Evolutionary conservation across 2,113 vertebrate species (phyloP).

Genomic region (Centropristis striata): DNA sequence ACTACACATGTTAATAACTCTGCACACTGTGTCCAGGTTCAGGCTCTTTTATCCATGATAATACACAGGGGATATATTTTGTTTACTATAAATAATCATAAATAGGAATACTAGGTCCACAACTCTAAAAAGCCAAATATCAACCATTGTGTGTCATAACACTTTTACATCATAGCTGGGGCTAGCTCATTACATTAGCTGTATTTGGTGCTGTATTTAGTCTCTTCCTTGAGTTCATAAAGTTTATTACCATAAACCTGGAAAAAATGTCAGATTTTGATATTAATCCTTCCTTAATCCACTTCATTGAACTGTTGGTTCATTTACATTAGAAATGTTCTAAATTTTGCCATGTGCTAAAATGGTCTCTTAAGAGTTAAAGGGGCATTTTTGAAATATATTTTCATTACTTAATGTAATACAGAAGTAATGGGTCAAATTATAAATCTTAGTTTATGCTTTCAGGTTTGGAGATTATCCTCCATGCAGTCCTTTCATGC

Average conservation of each 20-base stretch:
- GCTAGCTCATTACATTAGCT: neutral
- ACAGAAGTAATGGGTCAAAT: neutral
- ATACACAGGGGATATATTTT: neutral
- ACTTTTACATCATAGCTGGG: neutral
- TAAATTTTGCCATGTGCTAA: neutral
- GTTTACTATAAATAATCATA: neutral
- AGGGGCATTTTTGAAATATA: neutral
- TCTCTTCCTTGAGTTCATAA: neutral
- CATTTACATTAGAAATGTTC: neutral
- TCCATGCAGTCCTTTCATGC: too few relatives aligned
- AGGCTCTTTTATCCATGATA: too few relatives aligned
- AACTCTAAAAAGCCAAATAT: neutral
- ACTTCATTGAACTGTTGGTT: neutral
- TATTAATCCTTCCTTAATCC: slow-evolving; percentile 7
- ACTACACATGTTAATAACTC: neutral
- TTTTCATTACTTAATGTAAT: neutral
- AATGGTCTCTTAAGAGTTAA: neutral
- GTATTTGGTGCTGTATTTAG: neutral
- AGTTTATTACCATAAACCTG: slow-evolving; percentile 22
- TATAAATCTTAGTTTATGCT: neutral
- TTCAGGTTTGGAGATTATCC: slow-evolving; percentile 11
- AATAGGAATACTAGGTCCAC: too few relatives aligned
- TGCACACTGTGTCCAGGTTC: neutral
- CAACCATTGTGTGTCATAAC: neutral
- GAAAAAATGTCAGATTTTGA: neutral